Evolutionary conservation across 2,113 vertebrate genomes (phyloP), one percentile per base, ranked within the genome.

Genomic region (Corythornis vintsioides): DNA sequence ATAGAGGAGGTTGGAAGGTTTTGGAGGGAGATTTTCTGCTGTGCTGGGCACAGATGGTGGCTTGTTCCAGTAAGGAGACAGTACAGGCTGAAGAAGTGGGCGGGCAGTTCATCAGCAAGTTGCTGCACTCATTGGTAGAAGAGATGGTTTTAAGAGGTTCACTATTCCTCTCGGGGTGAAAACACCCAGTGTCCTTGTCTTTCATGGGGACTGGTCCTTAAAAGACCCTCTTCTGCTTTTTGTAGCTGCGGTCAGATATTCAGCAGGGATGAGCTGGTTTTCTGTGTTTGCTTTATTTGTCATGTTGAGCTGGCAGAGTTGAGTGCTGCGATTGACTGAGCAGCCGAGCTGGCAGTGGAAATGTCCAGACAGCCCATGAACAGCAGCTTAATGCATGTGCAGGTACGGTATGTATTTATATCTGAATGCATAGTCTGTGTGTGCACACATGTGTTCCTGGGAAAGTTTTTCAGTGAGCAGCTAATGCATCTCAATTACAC

Each of bases 391-490:
- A 93, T 86, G 65, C 94, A 89, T 92, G 91, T 83, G 93, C 89
- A 96, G 92, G 93, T 95, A 96, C 72, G 9, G 94, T 82, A 92
- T 92, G 95, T 95, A 89, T 96, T 97, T 92, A 92, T 89, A 91
- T 86, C 94, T 96, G 95, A 97, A 96, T 96, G 95, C 90, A 82
- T 14, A 5, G 95, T 88, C 97, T 96, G 95, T 95, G 94, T 92
- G 80, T 17, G 70, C 5, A 50, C 94, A 92, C 91, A 47, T 91
- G 90, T 90, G 88, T 85, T 83, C 94, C 94, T 96, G 95, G 93
- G 94, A 97, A 97, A 96, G 95, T 95, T 96, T 89, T 26, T 64
- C 47, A 89, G 89, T 19, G 78, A 71, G 72, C 55, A 86, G 92
- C 69, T 93, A 88, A 89, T 43, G 86, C 91, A 86, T 89, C 95